Base-by-base conservation (phyloP, 1,140 invertebrate genomes). In the Bombus turneri region DNA sequence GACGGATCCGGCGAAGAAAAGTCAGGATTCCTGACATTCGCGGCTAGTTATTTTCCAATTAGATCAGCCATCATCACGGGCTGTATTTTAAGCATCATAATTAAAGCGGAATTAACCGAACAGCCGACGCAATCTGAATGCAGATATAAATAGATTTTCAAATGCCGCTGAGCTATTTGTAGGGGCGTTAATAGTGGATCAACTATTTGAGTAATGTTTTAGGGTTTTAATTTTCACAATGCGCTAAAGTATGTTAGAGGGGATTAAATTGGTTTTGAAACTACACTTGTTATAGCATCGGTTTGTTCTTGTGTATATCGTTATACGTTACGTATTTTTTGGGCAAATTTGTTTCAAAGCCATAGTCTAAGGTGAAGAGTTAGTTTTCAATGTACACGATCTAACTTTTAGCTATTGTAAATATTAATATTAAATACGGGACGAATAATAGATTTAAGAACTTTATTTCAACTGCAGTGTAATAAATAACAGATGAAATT, bases 21-120 rank as follows among this genome's bases (percentile, higher is more conserved):
- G n/a, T 13, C 15, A 8, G 47, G 22, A 78, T 83, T 77, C 82
- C 64, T 59, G 47, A 28, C 43, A 71, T 78, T 83, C 74, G 82
- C 10, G 43, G 64, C 37, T 25, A 53, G 31, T 39, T 34, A 72
- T 72, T 72, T 80, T 80, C 68, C 31, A 83, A 83, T 83, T 83
- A 83, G 47, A 62, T 5, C 15, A 8, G 18, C n/a, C 34, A 22
- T 3, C 62, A 53, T 76, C 57, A 25, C 62, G 3, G 22, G 3
- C 12, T 10, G 47, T 64, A 77, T 77, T 47, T 47, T 83, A 83
- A 37, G 59, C 28, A 39, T 53, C 68, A 41, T 41, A 28, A 85
- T 85, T 72, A 85, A 85, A 73, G 39, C 34, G 53, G 53, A 39
- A 80, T 84, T 72, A 72, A 72, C 18, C 13, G 41, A n/a, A 9